phyloP scores from a whole-genome alignment of 2,888 invertebrate species.

The Cerceris rybyensis region DNA sequence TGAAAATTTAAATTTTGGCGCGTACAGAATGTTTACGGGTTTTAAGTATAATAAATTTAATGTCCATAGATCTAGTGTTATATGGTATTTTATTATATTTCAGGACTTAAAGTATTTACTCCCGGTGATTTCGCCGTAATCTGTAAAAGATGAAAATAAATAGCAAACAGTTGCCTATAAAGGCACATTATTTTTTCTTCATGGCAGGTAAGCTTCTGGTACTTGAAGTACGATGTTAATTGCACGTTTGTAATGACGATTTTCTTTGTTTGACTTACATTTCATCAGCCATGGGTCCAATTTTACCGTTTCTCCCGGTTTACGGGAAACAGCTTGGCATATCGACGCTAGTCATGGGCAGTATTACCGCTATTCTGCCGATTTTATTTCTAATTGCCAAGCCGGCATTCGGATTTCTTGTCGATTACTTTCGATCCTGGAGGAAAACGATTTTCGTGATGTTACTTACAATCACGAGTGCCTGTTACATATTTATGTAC shows the following conservation, averaged over 20 bases:
- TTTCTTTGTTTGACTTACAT: slow-evolving; percentile 1
- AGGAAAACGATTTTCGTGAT: slow-evolving; percentile 89
- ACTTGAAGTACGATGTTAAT: background rate
- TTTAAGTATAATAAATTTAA: background rate
- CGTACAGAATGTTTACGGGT: background rate
- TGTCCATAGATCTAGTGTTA: no score
- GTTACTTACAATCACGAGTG: slow-evolving; percentile 86
- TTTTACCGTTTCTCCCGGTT: slow-evolving; percentile 90
- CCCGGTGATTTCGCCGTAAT: background rate
- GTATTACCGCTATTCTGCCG: slow-evolving; percentile 89
- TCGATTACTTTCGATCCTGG: slow-evolving; percentile 88
- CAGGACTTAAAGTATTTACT: background rate
- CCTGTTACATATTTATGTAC: slow-evolving; percentile 87
- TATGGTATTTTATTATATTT: slow-evolving; percentile 1
- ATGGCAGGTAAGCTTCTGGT: slow-evolving; percentile 88
- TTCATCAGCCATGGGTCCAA: slow-evolving; percentile 89
- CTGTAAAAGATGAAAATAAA: slow-evolving; percentile 85
- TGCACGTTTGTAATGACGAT: background rate
- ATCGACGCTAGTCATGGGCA: slow-evolving; percentile 89
- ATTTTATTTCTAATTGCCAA: slow-evolving; percentile 90
- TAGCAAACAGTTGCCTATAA: slow-evolving; percentile 88
- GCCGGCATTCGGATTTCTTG: slow-evolving; percentile 89
- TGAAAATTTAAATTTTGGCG: background rate
- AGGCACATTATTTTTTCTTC: slow-evolving; percentile 94
- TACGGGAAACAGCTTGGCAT: slow-evolving; percentile 91